Percentiles rank a stretch among this genome's conserved stretches.
Conservation (phyloP, 2,888 invertebrate genomes). For the Sericinus montela region DNA sequence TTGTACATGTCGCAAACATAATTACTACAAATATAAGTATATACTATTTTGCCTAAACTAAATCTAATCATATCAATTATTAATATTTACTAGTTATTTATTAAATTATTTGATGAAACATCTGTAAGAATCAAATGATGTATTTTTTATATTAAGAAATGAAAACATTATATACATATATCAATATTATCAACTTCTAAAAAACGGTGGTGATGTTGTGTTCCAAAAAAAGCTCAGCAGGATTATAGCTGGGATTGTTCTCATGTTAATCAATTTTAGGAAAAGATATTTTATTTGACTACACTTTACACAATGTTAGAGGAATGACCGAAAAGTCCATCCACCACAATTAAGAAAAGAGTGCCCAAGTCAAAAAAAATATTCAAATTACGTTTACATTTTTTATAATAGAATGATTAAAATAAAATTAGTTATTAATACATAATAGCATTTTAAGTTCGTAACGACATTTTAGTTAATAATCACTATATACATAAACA, state of each 20-base stretch:
- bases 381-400: neutral
- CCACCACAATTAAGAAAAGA: neutral
- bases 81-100: slow-evolving; percentile 22
- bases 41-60: slow-evolving; percentile 64
- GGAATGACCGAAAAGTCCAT: neutral
- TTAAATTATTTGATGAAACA: slow-evolving; percentile 30
- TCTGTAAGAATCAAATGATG: slow-evolving; percentile 27
- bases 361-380: neutral
- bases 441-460: slow-evolving; percentile 34
- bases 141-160: slow-evolving; percentile 40
- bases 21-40: slow-evolving; percentile 51
- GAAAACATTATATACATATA: slow-evolving; percentile 71
- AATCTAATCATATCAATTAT: slow-evolving; percentile 56
- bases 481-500: slow-evolving; percentile 49
- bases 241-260: neutral
- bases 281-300: neutral
- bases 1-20: slow-evolving; percentile 54
- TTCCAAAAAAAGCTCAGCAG: slow-evolving; percentile 32
- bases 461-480: slow-evolving; percentile 27
- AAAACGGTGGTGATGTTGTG: slow-evolving; percentile 24
- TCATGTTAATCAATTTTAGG: neutral
- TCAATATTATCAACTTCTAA: slow-evolving; percentile 30
- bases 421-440: neutral
- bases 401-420: slow-evolving; percentile 1
- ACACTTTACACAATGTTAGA: neutral